Evolutionary conservation across 2,113 vertebrate species (phyloP), one percentile per base, ranked within the genome.

Genomic region (Pyrgilauda ruficollis): DNA sequence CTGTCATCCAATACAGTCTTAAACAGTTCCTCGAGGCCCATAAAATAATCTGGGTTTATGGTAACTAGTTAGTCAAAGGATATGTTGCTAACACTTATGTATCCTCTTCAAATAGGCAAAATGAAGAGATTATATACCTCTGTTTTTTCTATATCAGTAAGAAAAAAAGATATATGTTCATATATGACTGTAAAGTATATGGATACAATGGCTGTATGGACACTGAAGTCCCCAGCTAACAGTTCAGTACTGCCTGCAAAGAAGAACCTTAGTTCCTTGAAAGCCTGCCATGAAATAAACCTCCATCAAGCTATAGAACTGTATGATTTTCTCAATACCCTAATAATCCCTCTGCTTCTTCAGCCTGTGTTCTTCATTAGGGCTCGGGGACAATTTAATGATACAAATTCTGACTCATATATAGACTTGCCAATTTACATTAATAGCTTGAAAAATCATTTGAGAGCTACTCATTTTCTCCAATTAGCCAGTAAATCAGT

Each of bases 381-480:
- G 68, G 80, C 83, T 88, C 2, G 49, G 88, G 83, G 56, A 75
- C 53, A 88, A 78, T 61, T 37, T 81, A 94, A 78, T 41, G 83
- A 44, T 78, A 88, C 64, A 68, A 77, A 78, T 72, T 95, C 73
- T 93, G 95, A 96, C 68, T 95, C 92, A 92, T 78, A 56, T 56
- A 75, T 52, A 95, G 88, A 33, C 73, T 95, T 70, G 90, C 87
- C 92, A 96, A 90, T 96, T 96, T 94, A 58, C 83, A 72, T 96
- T 94, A 94, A 91, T 95, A 91, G 73, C 93, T 94, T 92, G 76
- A 77, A 95, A 94, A 94, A 93, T 88, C 88, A 56, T 90, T 92
- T 86, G 96, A 96, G 92, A 96, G 74, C 88, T 89, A 75, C 73
- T 97, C 1, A 96, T 97, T 96, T 96, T 90, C 86, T 90, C 61